phyloP scores from a whole-genome alignment of 2,113 vertebrate species.

The Apaloderma vittatum region DNA sequence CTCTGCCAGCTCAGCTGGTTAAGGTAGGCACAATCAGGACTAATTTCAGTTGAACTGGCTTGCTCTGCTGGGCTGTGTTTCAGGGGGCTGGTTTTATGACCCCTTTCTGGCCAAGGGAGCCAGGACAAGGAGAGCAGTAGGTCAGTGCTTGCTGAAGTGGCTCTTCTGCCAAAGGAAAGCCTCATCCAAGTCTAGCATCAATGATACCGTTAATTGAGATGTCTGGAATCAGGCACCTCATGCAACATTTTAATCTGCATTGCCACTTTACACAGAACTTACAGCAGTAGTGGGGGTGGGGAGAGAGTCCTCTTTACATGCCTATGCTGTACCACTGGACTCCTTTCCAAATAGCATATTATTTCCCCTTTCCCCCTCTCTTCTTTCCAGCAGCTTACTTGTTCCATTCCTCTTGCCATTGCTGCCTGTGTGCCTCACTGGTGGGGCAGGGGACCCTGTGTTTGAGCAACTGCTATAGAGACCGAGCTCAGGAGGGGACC shows the following conservation, averaged over 20 bases:
- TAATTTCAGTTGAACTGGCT: neutral
- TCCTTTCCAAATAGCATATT: neutral
- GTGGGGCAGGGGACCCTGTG: accelerated
- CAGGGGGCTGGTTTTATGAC: neutral
- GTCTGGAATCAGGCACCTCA: accelerated
- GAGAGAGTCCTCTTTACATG: neutral
- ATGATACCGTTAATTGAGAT: too few relatives aligned
- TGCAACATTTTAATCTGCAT: neutral
- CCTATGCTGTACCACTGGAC: accelerated
- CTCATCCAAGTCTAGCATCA: neutral
- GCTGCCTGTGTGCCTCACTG: neutral
- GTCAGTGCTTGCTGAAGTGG: neutral
- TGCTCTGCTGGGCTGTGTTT: neutral
- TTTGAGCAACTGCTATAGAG: neutral
- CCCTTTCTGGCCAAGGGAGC: neutral
- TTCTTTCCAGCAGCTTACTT: neutral
- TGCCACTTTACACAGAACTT: neutral
- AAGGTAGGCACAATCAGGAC: neutral
- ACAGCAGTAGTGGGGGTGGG: neutral
- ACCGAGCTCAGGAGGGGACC: neutral
- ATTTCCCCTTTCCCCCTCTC: neutral
- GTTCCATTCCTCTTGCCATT: neutral
- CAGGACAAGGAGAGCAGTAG: neutral
- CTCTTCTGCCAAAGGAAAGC: neutral
- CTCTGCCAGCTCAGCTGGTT: neutral